These are phyloP conservation scores for Sturnus vulgaris DNA, from an alignment of 2,113 vertebrate genomes.

Conservation along the genomic window DNA sequence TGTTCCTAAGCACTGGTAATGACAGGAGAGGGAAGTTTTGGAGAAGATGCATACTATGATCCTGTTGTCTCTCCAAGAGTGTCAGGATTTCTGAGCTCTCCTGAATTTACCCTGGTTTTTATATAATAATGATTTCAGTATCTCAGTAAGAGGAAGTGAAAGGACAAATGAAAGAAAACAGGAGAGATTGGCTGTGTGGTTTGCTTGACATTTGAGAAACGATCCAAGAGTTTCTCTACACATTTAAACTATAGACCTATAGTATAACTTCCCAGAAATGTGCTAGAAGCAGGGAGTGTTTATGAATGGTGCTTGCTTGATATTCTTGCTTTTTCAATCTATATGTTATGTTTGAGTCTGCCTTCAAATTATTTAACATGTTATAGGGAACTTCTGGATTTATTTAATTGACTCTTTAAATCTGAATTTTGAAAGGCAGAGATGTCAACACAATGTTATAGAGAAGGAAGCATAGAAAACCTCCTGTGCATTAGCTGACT, in stretches of 20 bases:
- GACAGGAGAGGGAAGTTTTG: background rate
- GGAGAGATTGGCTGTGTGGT: background rate
- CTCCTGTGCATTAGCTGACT: background rate
- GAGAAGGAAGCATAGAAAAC: background rate
- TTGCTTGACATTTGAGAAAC: background rate
- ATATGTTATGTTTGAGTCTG: background rate
- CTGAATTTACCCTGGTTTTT: background rate
- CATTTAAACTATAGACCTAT: background rate
- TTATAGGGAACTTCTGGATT: background rate
- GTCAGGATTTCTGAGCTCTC: background rate
- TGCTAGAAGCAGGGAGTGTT: background rate
- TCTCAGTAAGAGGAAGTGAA: background rate
- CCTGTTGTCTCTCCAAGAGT: background rate
- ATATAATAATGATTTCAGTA: background rate
- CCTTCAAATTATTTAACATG: background rate
- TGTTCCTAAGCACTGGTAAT: background rate
- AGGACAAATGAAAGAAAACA: background rate
- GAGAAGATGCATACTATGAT: background rate
- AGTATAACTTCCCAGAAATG: background rate
- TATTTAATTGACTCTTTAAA: background rate
- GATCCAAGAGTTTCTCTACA: background rate
- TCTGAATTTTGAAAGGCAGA: background rate
- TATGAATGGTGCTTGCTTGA: background rate
- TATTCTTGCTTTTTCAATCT: background rate
- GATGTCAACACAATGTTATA: background rate